These are phyloP conservation scores for Promerops cafer DNA, from an alignment of 2,113 vertebrate genomes.

Conservation along the genomic window DNA sequence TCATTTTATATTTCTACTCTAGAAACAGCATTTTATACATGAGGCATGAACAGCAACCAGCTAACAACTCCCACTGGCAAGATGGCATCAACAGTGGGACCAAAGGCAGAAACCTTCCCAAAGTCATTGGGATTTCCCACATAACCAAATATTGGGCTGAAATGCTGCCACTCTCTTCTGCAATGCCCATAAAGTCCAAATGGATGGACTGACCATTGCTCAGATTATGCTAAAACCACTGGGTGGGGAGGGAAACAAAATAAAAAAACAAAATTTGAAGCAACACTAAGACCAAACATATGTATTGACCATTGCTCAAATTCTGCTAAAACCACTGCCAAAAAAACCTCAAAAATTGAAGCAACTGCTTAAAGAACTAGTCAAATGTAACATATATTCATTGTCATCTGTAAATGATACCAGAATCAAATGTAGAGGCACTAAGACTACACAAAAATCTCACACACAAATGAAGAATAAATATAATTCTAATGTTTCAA, in stretches of 20 bases:
- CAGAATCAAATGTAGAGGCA: neutral
- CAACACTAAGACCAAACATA: neutral
- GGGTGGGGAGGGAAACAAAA: no score
- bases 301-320: neutral
- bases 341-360: neutral
- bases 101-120: neutral
- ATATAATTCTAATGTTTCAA: neutral
- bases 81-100: no score
- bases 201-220: neutral
- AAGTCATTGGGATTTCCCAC: neutral
- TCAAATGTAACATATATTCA: neutral
- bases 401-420: neutral
- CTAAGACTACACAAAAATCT: neutral
- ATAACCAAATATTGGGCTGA: accelerated
- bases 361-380: accelerated
- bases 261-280: neutral
- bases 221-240: neutral
- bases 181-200: neutral
- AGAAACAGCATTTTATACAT: neutral
- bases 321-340: neutral
- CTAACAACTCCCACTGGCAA: neutral
- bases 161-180: neutral
- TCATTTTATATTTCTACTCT: neutral
- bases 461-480: neutral
- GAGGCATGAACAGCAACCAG: neutral